Conservation (phyloP, 2,113 vertebrate genomes). For the Microcebus tavaratra region DNA sequence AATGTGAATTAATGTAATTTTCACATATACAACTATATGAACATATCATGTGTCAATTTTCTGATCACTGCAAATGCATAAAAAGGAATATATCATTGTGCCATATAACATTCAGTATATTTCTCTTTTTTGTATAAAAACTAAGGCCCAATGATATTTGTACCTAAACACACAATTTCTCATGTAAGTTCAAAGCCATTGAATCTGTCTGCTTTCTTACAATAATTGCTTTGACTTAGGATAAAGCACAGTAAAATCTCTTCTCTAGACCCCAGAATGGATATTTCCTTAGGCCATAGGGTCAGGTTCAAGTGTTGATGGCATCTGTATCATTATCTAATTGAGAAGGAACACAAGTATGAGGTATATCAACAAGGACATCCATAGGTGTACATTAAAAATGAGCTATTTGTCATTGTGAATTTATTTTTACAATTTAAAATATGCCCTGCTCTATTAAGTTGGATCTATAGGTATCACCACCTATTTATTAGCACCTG, state of each 20-base stretch:
- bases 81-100: background rate
- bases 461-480: background rate
- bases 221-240: background rate
- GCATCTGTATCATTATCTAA: background rate
- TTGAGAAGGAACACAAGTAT: background rate
- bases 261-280: background rate
- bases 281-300: background rate
- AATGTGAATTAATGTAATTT: conserved; percentile 21
- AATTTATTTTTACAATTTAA: conserved; percentile 39
- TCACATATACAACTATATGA: background rate
- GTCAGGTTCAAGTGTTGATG: background rate
- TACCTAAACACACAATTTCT: background rate
- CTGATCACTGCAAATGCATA: background rate
- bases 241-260: background rate
- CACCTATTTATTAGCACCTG: background rate
- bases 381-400: background rate
- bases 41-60: background rate
- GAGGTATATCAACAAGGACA: background rate
- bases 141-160: background rate
- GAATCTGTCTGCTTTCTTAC: conserved; percentile 7
- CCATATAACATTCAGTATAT: background rate
- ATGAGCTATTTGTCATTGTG: background rate
- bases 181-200: background rate
- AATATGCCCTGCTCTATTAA: background rate
- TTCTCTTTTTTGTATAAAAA: background rate